Base-by-base conservation (phyloP, 2,113 vertebrate genomes). In the Bolborhynchus lineola region DNA sequence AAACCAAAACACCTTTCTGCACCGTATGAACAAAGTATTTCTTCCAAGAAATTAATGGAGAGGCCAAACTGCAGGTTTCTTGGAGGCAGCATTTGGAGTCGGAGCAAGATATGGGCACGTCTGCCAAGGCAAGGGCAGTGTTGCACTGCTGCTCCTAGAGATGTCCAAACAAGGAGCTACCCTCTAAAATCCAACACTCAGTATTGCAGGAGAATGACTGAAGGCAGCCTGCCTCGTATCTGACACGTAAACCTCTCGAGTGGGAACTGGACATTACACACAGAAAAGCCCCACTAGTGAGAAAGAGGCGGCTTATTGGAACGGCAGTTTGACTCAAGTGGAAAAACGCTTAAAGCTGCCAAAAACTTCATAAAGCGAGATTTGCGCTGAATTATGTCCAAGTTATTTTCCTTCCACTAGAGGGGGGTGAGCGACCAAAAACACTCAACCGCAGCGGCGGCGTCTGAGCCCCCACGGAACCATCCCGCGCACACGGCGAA, bases 141-240 rank as follows among this genome's bases (percentile, higher is more conserved):
- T 25, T 31, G 52, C 47, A 20, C 21, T 10, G 4, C 13, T 79
- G 62, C 13, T 68, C 55, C 41, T 17, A 24, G 41, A 55, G 84
- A 96, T 93, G 78, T 88, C 96, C 94, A 96, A 97, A 94, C 82
- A 96, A 95, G 95, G 94, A 95, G 64, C 42, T 80, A 71, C 21
- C 50, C 59, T 81, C 79, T 39, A 35, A 37, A 70, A 80, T 39
- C 13, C 62, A 78, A 35, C n/a, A 16, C 8, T 62, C 67, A 9
- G 5, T 49, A 49, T 10, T n/a, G 19, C 16, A 62, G 28, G 46
- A 37, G 57, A n/a, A 8, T 8, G 57, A 37, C 67, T 16, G 42
- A 83, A 20, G 59, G 75, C 41, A 47, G 67, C 75, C 41, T 6
- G 31, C 5, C 74, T 19, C 24, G 17, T 10, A 28, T 2, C 44